Evolutionary conservation across 2,888 invertebrate species (phyloP), one percentile per base, ranked within the genome.

Genomic region (Uropetala carovei): DNA sequence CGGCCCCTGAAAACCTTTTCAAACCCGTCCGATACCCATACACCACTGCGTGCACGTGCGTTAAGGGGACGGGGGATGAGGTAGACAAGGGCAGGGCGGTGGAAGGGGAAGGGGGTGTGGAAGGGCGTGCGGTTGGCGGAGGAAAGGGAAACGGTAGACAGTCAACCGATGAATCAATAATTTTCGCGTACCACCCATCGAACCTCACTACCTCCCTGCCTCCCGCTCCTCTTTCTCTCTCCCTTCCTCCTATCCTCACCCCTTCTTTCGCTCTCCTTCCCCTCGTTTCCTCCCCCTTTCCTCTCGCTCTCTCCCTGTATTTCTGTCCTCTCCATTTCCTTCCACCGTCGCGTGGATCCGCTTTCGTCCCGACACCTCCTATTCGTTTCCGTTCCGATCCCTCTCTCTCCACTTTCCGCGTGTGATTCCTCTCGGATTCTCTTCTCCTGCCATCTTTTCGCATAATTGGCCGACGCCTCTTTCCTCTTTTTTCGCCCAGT

Each of bases 61-160:
- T 75, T 30, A 43, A 16, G 60, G 11, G 84, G 59, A 16, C 18
- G 60, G 0, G 86, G 16, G 60, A 14, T 27, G 43, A 83, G 89
- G 64, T 43, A 11, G 64, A 27, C 75, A 57, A n/a, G 56, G 18
- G n/a, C 56, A 1, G 83, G 83, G 18, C 10, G 56, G 9, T 56
- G 57, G 56, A 56, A 56, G 14, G 56, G 83, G 43, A 5, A 10
- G 43, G 43, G 82, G 30, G 82, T 11, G 75, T 11, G 75, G 75
- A n/a, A n/a, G n/a, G 14, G 5, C 22, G 30, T 27, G 82, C 30
- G 57, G 43, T 16, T 10, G 89, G 60, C 64, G 10, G 64, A 64
- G 89, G 89, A 89, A 89, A 89, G 89, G 89, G 89, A 89, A 89
- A 89, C 89, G 89, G 89, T 68, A 89, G 89, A 89, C 89, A n/a